These are phyloP conservation scores for Cynopterus brachyotis DNA, from an alignment of 2,113 vertebrate species.

Conservation along the genomic window DNA sequence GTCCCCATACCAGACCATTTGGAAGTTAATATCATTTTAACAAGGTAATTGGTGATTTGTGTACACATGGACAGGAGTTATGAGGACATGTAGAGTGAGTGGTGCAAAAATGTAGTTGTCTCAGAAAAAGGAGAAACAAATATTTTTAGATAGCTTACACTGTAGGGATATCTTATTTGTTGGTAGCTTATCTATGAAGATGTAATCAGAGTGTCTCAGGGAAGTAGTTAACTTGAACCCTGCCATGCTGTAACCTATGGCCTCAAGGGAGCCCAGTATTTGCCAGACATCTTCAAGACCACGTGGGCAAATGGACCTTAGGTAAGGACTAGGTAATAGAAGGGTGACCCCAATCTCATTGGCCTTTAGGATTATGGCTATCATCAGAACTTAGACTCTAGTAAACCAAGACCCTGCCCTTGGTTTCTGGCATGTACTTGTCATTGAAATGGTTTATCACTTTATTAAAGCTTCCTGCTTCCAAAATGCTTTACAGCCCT, in stretches of 20 bases:
- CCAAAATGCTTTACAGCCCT: not conserved
- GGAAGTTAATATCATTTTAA: not conserved
- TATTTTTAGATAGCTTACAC: not conserved
- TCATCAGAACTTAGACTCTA: slow-evolving; percentile 24
- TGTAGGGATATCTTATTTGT: not conserved
- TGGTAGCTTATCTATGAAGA: not conserved
- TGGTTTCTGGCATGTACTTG: not conserved
- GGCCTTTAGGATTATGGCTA: slow-evolving; percentile 48
- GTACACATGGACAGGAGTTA: not conserved
- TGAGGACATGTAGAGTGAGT: not conserved
- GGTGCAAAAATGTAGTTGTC: not conserved
- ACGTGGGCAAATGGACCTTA: not conserved
- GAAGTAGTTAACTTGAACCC: slow-evolving; percentile 49
- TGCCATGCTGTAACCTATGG: not conserved
- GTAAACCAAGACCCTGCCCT: slow-evolving; percentile 38
- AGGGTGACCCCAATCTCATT: not conserved
- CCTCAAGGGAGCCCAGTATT: slow-evolving; percentile 30
- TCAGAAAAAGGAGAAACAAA: not conserved
- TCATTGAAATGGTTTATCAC: slow-evolving; percentile 25
- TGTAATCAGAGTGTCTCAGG: slow-evolving; percentile 25
- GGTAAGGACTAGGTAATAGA: not conserved
- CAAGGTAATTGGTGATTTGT: not conserved
- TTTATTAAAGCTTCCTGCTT: slow-evolving; percentile 49
- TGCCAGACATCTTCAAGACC: slow-evolving; percentile 23
- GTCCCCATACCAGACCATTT: not conserved